Evolutionary conservation across 2,113 vertebrate genomes (phyloP).

Genomic region (Pycnonotus jocosus): DNA sequence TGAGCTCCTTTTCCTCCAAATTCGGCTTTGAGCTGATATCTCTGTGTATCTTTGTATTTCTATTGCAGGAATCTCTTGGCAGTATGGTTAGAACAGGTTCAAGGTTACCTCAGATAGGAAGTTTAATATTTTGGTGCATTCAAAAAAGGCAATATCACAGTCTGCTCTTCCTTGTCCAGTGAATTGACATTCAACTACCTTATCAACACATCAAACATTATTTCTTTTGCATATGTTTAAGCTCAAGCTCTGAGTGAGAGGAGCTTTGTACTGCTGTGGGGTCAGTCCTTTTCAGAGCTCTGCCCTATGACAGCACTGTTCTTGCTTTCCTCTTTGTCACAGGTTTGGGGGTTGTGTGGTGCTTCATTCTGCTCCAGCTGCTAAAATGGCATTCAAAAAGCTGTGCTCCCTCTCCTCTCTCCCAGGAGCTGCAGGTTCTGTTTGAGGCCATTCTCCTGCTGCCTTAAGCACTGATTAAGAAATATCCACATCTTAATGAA

Average conservation of each 20-base stretch:
- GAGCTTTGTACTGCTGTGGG: rapidly evolving
- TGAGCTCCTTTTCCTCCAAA: not conserved
- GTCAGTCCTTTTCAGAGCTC: not conserved
- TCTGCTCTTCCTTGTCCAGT: not conserved
- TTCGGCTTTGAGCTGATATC: not conserved
- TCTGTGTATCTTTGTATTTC: not conserved
- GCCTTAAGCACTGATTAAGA: not conserved
- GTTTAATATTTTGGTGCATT: not conserved
- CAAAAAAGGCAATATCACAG: not conserved
- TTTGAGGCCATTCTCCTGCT: not conserved
- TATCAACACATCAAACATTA: not conserved
- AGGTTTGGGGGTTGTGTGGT: not conserved
- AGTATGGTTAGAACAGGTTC: not conserved
- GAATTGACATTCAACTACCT: not conserved
- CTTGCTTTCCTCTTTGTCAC: not conserved
- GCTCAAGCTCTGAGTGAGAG: not conserved
- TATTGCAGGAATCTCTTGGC: not conserved
- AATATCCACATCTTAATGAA: not conserved
- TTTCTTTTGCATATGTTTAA: not conserved
- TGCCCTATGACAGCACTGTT: rapidly evolving
- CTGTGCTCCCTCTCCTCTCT: not conserved
- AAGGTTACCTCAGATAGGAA: not conserved
- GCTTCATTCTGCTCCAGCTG: not conserved
- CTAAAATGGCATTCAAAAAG: not conserved
- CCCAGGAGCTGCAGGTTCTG: not conserved